Evolutionary conservation across 2,888 invertebrate species (phyloP), one percentile per base, ranked within the genome.

Genomic region (Sinelater perroti): DNA sequence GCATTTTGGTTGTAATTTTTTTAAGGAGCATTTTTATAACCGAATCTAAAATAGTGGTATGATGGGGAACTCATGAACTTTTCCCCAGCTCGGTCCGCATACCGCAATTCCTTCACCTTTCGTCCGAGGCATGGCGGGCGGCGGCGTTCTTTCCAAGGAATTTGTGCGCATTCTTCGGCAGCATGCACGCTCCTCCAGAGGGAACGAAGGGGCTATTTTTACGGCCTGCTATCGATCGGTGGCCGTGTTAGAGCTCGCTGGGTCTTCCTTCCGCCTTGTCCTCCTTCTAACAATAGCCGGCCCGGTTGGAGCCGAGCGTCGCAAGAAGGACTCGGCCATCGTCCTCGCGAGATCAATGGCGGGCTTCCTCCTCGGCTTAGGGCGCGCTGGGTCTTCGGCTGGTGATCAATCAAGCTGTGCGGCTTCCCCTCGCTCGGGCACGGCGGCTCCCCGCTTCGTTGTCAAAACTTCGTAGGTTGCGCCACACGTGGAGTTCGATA

Each of bases 261-360:
- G 49, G 38, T 50, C 50, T 40, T 50, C 38, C 50, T 50, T 50
- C 50, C 50, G 50, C 40, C 50, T 50, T 30, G 38, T 26, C 21
- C 38, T 50, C 50, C 18, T 13, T 20, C 11, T 28, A 38, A 30
- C 30, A 36, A 36, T 30, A 36, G 30, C 26, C 17, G n/a, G n/a
- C n/a, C n/a, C n/a, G n/a, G n/a, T 50, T 36, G 36, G 54, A 54
- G 54, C 38, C 16, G 36, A 35, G 26, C 14, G 14, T 10, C 14
- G 14, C 10, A 13, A 21, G 40, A 7, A 7, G 42, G 14, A 30
- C 44, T 24, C 35, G 42, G 44, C 28, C 52, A 52, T 42, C 52
- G 52, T 33, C 42, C 6, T 21, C 17, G 30, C 30, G 33, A 44
- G 31, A 42, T 52, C 52, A 52, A 52, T n/a, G n/a, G n/a, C n/a